phyloP scores from a whole-genome alignment of 2,113 vertebrate species.

The Hydrochoerus hydrochaeris region DNA sequence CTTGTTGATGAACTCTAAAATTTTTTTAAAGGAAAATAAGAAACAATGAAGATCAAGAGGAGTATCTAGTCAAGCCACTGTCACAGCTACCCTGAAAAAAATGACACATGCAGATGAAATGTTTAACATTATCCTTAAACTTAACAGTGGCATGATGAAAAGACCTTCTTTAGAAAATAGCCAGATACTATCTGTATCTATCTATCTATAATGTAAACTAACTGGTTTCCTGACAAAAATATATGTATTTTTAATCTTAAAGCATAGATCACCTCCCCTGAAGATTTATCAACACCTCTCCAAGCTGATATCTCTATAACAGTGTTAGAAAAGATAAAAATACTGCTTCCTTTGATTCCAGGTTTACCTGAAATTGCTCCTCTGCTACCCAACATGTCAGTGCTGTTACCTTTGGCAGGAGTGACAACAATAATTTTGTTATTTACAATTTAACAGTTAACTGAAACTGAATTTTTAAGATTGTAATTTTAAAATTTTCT shows the following conservation, averaged over 20 bases:
- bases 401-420: background rate
- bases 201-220: background rate
- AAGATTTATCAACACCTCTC: background rate
- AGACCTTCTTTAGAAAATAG: background rate
- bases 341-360: background rate
- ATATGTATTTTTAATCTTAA: background rate
- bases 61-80: background rate
- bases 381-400: background rate
- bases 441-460: background rate
- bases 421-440: background rate
- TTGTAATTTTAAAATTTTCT: conserved; percentile 20
- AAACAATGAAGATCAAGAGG: background rate
- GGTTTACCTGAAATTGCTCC: conserved; percentile 21
- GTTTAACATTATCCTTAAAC: background rate
- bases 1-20: conserved; percentile 15
- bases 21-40: background rate
- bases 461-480: conserved; percentile 5
- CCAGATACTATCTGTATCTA: background rate
- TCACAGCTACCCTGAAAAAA: background rate
- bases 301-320: background rate
- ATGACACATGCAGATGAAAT: background rate
- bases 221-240: background rate
- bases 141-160: background rate
- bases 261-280: background rate
- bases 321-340: background rate